phyloP scores from a whole-genome alignment of 2,888 invertebrate genomes.

The Coenonympha glycerion region DNA sequence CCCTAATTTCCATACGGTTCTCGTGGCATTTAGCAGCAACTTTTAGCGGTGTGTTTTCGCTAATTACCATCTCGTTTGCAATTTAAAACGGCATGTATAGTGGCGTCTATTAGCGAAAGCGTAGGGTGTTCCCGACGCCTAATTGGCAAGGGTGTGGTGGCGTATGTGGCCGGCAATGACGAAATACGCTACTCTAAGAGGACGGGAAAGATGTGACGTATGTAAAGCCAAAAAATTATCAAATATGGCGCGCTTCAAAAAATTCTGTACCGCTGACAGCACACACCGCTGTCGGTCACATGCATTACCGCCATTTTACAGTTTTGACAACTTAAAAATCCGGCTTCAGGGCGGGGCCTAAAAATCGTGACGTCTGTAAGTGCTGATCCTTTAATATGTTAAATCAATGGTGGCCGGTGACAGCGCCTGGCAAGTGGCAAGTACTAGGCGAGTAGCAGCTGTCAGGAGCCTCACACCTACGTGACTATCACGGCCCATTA shows the following conservation, averaged over 20 bases:
- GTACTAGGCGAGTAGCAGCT: conserved; percentile 33
- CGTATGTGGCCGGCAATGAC: conserved; percentile 41
- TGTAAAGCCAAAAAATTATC: no score
- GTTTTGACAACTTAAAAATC: no score
- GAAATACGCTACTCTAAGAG: no score
- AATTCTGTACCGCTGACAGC: no score
- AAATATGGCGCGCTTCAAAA: no score
- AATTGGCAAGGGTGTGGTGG: conserved; percentile 57
- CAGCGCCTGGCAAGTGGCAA: conserved; percentile 35
- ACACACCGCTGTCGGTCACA: no score
- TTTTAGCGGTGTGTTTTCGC: conserved; percentile 65
- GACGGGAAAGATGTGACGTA: no score
- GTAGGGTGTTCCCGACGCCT: conserved; percentile 55
- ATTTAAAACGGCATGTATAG: conserved; percentile 56
- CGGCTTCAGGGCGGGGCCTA: no score
- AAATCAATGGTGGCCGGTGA: conserved; percentile 45
- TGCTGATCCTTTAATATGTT: no score
- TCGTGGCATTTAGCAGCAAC: conserved; percentile 58
- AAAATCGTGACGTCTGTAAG: no score
- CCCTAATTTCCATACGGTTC: conserved; percentile 70
- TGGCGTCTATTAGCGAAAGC: conserved; percentile 54
- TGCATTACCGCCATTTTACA: no score
- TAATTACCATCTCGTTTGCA: conserved; percentile 75
- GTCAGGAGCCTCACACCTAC: conserved; percentile 21
- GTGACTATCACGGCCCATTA: conserved; percentile 37